These are phyloP conservation scores for Botia kubotai DNA, from an alignment of 2,797 vertebrate species.

Conservation along the genomic window DNA sequence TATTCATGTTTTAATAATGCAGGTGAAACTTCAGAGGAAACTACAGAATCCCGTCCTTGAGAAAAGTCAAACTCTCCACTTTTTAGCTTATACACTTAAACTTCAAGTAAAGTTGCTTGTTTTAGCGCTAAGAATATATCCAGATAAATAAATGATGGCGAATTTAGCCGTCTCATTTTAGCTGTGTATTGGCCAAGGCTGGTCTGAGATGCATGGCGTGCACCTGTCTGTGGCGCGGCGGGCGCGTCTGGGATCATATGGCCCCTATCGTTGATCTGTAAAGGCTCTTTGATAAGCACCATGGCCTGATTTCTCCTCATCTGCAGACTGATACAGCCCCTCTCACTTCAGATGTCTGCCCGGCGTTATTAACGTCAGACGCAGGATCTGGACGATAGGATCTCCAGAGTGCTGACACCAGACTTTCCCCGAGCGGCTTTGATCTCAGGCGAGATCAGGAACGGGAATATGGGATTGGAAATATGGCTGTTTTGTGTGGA, in stretches of 20 bases:
- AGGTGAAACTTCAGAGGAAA: background rate
- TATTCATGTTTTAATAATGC: constrained; percentile 9
- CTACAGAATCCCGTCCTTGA: background rate
- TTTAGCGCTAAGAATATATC: background rate
- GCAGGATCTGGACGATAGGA: constrained; percentile 58
- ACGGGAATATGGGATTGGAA: constrained; percentile 45
- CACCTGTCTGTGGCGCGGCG: constrained; percentile 28
- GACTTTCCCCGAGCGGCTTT: constrained; percentile 42
- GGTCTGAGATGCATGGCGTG: constrained; percentile 8
- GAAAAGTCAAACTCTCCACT: background rate
- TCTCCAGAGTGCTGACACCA: constrained; percentile 56
- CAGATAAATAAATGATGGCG: background rate
- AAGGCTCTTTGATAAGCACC: constrained; percentile 62
- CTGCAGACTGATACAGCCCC: constrained; percentile 56
- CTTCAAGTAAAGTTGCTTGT: background rate
- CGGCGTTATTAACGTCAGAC: constrained; percentile 61
- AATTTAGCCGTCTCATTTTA: background rate
- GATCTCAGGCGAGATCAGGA: constrained; percentile 55
- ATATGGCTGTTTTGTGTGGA: constrained; percentile 23
- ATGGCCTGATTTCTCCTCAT: constrained; percentile 60
- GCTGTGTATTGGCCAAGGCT: background rate
- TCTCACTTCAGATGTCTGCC: constrained; percentile 62
- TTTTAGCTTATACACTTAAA: background rate
- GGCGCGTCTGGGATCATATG: constrained; percentile 15
- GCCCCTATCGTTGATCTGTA: constrained; percentile 49